These are phyloP conservation scores for Teleogryllus oceanicus DNA, from an alignment of 2,888 invertebrate species.

Conservation along the genomic window DNA sequence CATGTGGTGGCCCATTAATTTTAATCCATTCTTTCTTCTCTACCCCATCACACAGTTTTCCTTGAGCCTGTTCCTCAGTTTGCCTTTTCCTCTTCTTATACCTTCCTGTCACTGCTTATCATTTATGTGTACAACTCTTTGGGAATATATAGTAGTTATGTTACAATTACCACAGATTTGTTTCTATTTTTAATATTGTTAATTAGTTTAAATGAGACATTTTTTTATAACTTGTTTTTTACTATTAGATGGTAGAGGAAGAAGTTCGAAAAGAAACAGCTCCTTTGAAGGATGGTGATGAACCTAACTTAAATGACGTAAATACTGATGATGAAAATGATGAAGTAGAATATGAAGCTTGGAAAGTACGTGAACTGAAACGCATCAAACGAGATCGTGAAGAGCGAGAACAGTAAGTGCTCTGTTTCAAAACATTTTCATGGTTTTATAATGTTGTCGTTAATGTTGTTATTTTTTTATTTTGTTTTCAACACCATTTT, in stretches of 20 bases:
- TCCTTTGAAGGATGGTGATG: slow-evolving; percentile 56
- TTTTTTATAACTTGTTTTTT: slow-evolving; percentile 23
- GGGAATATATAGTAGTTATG: not conserved
- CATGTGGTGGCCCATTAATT: too few species aligned
- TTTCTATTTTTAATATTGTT: not conserved
- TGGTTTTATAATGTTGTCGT: not conserved
- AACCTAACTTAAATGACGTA: slow-evolving; percentile 77
- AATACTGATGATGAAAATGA: slow-evolving; percentile 95
- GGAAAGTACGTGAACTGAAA: slow-evolving; percentile 96
- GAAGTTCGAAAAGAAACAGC: slow-evolving; percentile 78
- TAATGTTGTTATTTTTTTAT: not conserved
- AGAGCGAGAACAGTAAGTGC: slow-evolving; percentile 82
- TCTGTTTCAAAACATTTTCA: not conserved
- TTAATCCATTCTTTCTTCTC: too few species aligned
- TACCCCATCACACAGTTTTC: too few species aligned
- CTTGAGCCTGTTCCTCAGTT: too few species aligned
- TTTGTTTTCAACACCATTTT: not conserved
- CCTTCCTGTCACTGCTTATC: too few species aligned
- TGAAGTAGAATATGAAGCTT: slow-evolving; percentile 93
- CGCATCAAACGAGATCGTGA: slow-evolving; percentile 95
- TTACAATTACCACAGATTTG: not conserved
- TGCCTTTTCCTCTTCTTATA: too few species aligned
- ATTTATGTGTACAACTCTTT: too few species aligned
- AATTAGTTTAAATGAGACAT: too few species aligned
- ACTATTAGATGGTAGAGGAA: slow-evolving; percentile 73